Evolutionary conservation across 2,888 invertebrate genomes (phyloP), one percentile per base, ranked within the genome.

Genomic region (Cantharis nigra): DNA sequence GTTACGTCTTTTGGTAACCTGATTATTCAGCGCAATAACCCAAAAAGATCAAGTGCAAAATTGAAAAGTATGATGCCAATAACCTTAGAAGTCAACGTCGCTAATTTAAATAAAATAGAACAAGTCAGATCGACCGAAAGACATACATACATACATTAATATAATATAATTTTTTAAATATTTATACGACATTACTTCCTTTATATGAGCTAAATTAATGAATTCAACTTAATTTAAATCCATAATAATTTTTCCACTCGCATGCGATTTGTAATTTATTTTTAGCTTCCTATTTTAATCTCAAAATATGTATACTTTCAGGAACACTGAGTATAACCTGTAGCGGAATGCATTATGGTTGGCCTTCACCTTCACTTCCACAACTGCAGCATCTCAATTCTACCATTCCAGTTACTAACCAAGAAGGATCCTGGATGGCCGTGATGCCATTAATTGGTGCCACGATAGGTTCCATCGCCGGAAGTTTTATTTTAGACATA

Each of bases 401-500:
- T 7, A 83, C 80, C 67, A 90, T 91, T 83, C 89, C 87, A 72
- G 90, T 91, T 70, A 87, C 89, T 18, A 78, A 86, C 23, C 89
- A 89, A 78, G 89, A 92, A 83, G 90, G 91, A 81, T 91, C 92
- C 82, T 92, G 92, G 91, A 90, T 92, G 85, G 92, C 92, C 1
- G 92, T 93, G 70, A 90, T 93, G 84, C 92, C 92, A 87, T 90
- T 93, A 80, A 78, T 86, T 16, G 90, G 89, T 77, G 92, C 92
- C 1, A 90, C 92, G 26, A 86, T 92, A 63, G 93, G 93, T 63
- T 92, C 92, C 10, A 85, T 92, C 7, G 88, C 92, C 14, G 91
- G 92, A 14, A 93, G 92, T 30, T 90, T 92, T 83, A 87, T 92
- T 77, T 92, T 93, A 72, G 93, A 94, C 85, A 88, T 89, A 79